Percentiles rank a stretch among this genome's conserved stretches.
Conservation (phyloP, 2,888 invertebrate genomes). For the Zhengitettix transpicula region DNA sequence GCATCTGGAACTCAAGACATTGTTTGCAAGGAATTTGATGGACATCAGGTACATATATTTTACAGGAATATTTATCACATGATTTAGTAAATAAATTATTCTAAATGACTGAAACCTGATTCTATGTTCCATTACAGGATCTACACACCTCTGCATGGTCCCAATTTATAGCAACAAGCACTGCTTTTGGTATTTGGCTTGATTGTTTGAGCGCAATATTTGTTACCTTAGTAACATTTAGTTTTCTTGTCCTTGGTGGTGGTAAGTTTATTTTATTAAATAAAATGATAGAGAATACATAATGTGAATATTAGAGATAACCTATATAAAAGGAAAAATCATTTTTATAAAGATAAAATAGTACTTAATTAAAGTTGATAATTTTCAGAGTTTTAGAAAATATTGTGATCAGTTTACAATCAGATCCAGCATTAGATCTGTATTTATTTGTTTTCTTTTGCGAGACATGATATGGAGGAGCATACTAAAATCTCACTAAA, state of each 20-base stretch:
- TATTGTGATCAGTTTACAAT: no score
- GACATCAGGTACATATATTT: constrained; percentile 30
- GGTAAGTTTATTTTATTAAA: constrained; percentile 25
- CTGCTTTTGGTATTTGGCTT: constrained; percentile 47
- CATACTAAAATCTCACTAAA: no score
- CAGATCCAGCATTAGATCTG: neutral
- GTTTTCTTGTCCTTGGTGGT: constrained; percentile 40
- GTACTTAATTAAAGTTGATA: no score
- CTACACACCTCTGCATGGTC: constrained; percentile 46
- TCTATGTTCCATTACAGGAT: constrained; percentile 31
- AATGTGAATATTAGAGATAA: no score
- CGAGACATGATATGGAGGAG: neutral
- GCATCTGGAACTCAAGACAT: constrained; percentile 55
- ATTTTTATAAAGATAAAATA: no score
- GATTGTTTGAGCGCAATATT: constrained; percentile 46
- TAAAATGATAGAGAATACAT: no score
- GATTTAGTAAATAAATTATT: neutral
- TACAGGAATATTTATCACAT: neutral
- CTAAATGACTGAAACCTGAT: neutral
- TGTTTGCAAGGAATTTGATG: constrained; percentile 59
- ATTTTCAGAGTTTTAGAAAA: no score
- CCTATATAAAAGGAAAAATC: no score
- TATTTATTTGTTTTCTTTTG: neutral
- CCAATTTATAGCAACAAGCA: constrained; percentile 38
- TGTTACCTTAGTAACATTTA: constrained; percentile 41